Base-by-base conservation (phyloP, 2,113 vertebrate species). In the Xerus inauris region DNA sequence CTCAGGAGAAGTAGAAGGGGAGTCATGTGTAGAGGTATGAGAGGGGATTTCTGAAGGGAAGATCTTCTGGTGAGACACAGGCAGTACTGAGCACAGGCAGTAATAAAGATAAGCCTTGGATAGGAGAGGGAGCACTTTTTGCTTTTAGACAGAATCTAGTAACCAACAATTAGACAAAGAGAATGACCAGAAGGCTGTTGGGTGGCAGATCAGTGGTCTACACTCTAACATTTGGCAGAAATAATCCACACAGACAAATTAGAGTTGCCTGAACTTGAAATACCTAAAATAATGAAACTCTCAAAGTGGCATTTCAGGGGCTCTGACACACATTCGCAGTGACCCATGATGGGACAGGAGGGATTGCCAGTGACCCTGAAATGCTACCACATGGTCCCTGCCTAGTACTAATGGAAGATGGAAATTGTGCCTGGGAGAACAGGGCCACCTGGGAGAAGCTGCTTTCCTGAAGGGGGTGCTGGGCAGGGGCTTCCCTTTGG, bases 201-300 rank as follows among this genome's bases (percentile, higher is more conserved):
- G 89, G 62, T 42, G 81, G 38, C 81, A n/a, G 35, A 71, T 49
- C 35, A 24, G 67, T 28, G 94, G 81, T 65, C 76, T 88, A 64
- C 82, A 42, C 8, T 49, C 92, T 76, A 51, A 62, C 57, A 47
- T 77, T 87, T 42, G 64, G 71, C 90, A 92, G 87, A 75, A 65
- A 93, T 40, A 49, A 87, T 73, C 72, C 92, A 87, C 51, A 45
- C 32, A 87, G 95, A 95, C 92, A 96, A 93, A 94, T 95, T 38
- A 90, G 97, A 67, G 65, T 93, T 88, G 91, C 80, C 54, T 94
- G 95, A 95, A 95, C 94, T 84, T 89, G 69, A 95, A 95, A 77
- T 91, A 65, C 24, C 93, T 81, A 47, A 96, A 94, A 75, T 71
- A 82, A 97, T 72, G 93, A 95, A 87, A 91, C 73, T 69, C 89